A percentile compares a stretch with the other conserved stretches of the same genome.
phyloP scores from a whole-genome alignment of 2,888 invertebrate species.

The Cloeon dipterum region DNA sequence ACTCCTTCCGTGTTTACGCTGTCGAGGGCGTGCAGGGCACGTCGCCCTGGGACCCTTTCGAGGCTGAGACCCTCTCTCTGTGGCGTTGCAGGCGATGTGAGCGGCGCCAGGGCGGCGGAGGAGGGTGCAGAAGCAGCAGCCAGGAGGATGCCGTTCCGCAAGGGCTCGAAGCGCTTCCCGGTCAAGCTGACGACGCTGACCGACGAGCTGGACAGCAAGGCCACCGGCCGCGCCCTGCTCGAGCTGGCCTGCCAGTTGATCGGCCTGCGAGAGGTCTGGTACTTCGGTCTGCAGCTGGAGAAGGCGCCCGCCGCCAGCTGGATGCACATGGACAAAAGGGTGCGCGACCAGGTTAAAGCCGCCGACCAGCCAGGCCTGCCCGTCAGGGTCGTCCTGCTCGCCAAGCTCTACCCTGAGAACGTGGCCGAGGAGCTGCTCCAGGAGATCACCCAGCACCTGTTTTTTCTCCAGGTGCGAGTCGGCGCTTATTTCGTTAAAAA shows the following conservation, averaged over 20 bases:
- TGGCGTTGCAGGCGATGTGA: no score
- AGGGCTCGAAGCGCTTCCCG: background rate
- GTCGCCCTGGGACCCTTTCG: no score
- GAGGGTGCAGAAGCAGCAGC: no score
- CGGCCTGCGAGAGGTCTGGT: conserved; percentile 87
- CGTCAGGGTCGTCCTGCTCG: conserved; percentile 59
- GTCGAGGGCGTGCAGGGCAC: no score
- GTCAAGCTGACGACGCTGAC: background rate
- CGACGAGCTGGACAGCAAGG: conserved; percentile 37
- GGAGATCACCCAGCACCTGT: conserved; percentile 92
- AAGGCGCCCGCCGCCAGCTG: conserved; percentile 82
- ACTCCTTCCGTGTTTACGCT: no score
- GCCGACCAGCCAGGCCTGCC: no score
- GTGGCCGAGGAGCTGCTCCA: conserved; percentile 94
- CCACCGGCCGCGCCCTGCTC: conserved; percentile 86
- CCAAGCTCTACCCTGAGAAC: conserved; percentile 96
- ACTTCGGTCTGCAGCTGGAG: conserved; percentile 86
- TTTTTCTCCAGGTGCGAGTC: conserved; percentile 69
- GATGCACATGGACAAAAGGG: conserved; percentile 83
- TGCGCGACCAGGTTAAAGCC: conserved; percentile 14
- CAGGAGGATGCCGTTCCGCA: background rate
- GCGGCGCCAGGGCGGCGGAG: no score
- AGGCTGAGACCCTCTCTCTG: no score
- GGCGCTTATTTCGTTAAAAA: no score
- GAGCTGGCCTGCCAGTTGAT: conserved; percentile 94